Evolutionary conservation across 1,140 invertebrate genomes (phyloP).

Genomic region (Drosophila sucinea): DNA sequence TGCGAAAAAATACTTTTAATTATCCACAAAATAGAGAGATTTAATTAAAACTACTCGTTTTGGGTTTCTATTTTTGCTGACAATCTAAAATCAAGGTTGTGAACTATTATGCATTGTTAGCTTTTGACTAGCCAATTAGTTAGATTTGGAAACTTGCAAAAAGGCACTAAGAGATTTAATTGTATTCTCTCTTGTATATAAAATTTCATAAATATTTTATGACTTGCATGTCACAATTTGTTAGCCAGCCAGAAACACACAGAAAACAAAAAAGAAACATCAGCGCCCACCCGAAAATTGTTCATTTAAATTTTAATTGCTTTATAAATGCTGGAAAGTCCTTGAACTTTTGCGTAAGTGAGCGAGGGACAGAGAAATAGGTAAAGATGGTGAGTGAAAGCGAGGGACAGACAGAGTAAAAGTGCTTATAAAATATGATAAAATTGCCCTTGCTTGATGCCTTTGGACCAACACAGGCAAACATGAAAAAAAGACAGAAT

Average conservation of each 20-base stretch:
- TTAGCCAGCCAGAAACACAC: conserved; percentile 39
- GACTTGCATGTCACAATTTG: conserved; percentile 76
- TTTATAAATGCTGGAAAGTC: conserved; percentile 83
- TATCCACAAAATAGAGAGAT: not conserved
- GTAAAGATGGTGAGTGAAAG: conserved; percentile 11
- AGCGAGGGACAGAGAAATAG: conserved; percentile 44
- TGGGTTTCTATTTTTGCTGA: not conserved
- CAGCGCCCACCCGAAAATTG: conserved; percentile 55
- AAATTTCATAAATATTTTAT: conserved; percentile 73
- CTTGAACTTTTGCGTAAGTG: conserved; percentile 79
- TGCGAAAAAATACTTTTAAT: no score
- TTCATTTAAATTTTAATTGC: conserved; percentile 83
- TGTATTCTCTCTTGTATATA: conserved; percentile 30
- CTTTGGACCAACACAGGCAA: conserved; percentile 1
- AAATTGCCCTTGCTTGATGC: conserved; percentile 63
- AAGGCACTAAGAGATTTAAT: conserved; percentile 73
- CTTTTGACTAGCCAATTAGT: conserved; percentile 2
- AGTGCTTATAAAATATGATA: conserved; percentile 51
- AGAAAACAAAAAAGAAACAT: conserved; percentile 19
- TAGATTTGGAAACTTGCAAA: conserved; percentile 25
- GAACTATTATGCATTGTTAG: conserved; percentile 4
- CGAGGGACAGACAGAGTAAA: conserved; percentile 1
- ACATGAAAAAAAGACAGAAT: not conserved
- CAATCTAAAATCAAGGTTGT: not conserved
- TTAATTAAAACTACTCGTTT: not conserved